Base-by-base conservation (phyloP, 2,113 vertebrate species). In the Callorhinus ursinus region DNA sequence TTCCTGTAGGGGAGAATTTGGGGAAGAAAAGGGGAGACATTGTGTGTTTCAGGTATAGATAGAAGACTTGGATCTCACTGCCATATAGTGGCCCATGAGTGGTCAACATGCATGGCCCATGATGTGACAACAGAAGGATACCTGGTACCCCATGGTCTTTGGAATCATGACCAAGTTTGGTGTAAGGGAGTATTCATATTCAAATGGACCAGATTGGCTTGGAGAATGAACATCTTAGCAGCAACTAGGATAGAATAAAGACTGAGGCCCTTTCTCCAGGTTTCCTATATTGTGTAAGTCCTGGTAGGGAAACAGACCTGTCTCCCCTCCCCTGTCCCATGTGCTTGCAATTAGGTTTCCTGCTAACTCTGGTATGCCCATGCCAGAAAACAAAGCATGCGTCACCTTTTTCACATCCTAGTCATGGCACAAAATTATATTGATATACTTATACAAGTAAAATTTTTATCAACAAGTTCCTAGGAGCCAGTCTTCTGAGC, bases 331-430 rank as follows among this genome's bases (percentile, higher is more conserved):
- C 14, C 42, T 83, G 22, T 19, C 14, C 49, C 51, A 72, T 53
- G 49, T 85, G 69, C 46, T 36, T 89, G 4, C 57, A 96, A 16
- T 92, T 81, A 90, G 28, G 51, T 85, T 95, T 94, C 39, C 71
- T 82, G 22, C 69, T 88, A 94, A n/a, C 26, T 46, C 31, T 65
- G 74, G 33, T 2, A 19, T n/a, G 42, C 65, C 8, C 74, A 90
- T 61, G 18, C 28, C 33, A 61, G 69, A 71, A 93, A 96, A 63
- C 8, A 87, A 87, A 65, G 13, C 28, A 61, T 24, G 5, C 46
- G 87, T 96, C 71, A 65, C 16, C 5, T 94, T 96, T 92, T 22
- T 92, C 46, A 84, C 15, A 80, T 63, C 46, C 53, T 85, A 77
- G 39, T 67, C 87, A 79, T 90, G 74, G 51, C 84, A 36, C 24